phyloP scores from a whole-genome alignment of 2,888 invertebrate species.

The Latrodectus hesperus region DNA sequence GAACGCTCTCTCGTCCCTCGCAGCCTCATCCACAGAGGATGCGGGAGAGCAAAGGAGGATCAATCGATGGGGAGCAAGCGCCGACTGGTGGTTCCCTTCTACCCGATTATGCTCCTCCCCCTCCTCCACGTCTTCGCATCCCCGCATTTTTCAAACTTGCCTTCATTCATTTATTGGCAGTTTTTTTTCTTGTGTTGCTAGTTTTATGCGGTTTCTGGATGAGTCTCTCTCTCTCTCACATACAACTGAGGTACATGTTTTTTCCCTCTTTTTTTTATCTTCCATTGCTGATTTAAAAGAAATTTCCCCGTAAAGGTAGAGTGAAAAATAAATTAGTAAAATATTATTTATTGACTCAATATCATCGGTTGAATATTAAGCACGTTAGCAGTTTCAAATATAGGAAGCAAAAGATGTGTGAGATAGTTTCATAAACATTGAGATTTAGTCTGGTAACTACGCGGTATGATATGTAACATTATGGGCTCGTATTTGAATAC shows the following conservation, averaged over 20 bases:
- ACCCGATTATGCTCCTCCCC: neutral
- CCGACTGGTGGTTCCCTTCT: neutral
- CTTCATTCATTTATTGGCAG: constrained; percentile 9
- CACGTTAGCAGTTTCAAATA: neutral
- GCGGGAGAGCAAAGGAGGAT: constrained; percentile 1
- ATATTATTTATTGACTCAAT: constrained; percentile 32
- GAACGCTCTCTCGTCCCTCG: constrained; percentile 6
- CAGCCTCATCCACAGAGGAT: constrained; percentile 39
- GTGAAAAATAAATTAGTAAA: constrained; percentile 46
- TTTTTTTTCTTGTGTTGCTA: constrained; percentile 24
- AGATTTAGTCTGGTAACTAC: no score
- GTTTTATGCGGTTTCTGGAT: constrained; percentile 39
- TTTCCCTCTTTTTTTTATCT: neutral
- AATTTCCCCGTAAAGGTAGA: constrained; percentile 16
- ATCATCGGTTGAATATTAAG: neutral
- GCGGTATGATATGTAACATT: no score
- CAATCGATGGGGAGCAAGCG: neutral
- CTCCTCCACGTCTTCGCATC: neutral
- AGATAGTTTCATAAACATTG: no score
- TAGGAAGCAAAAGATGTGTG: neutral
- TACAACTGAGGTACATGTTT: neutral
- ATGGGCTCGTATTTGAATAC: no score
- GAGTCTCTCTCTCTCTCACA: neutral
- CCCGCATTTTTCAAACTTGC: constrained; percentile 52
- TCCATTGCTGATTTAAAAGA: no score